Percentiles rank a stretch among this genome's conserved stretches.
phyloP scores from a whole-genome alignment of 2,113 vertebrate genomes.

The Todiramphus saurophagus region DNA sequence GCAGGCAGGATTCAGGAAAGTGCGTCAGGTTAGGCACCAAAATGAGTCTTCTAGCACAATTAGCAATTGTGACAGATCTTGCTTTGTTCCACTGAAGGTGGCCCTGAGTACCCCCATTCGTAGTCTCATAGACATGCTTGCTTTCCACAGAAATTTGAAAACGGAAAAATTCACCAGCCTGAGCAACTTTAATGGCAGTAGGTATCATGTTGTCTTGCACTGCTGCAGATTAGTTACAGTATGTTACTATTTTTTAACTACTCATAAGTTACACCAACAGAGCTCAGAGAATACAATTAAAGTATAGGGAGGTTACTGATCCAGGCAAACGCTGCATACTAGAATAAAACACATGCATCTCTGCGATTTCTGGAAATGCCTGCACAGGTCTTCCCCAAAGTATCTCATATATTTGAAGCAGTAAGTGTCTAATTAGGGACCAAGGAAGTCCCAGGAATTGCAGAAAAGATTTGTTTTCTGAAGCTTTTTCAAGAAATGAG shows the following conservation, averaged over 20 bases:
- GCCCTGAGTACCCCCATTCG: not conserved
- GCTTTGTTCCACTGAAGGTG: not conserved
- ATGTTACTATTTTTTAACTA: not conserved
- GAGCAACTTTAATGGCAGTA: not conserved
- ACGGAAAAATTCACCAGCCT: not conserved
- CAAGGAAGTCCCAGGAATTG: not conserved
- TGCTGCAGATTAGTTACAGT: conserved; percentile 7
- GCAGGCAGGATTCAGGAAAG: not conserved
- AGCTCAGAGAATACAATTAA: not conserved
- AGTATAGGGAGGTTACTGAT: not conserved
- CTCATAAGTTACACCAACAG: not conserved
- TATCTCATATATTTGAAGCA: not conserved
- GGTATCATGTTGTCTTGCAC: conserved; percentile 28
- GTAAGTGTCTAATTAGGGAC: not conserved
- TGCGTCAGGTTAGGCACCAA: not conserved
- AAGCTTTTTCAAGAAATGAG: not conserved
- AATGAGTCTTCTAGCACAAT: not conserved
- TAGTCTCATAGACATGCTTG: not conserved
- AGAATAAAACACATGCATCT: not conserved
- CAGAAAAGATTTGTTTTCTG: not conserved
- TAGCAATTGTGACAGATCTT: not conserved
- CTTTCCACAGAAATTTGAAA: not conserved
- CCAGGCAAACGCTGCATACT: not conserved
- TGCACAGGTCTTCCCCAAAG: not conserved
- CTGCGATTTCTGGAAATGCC: not conserved